Evolutionary conservation across 1,140 invertebrate species (phyloP), one percentile per base, ranked within the genome.

Genomic region (Apis laboriosa): DNA sequence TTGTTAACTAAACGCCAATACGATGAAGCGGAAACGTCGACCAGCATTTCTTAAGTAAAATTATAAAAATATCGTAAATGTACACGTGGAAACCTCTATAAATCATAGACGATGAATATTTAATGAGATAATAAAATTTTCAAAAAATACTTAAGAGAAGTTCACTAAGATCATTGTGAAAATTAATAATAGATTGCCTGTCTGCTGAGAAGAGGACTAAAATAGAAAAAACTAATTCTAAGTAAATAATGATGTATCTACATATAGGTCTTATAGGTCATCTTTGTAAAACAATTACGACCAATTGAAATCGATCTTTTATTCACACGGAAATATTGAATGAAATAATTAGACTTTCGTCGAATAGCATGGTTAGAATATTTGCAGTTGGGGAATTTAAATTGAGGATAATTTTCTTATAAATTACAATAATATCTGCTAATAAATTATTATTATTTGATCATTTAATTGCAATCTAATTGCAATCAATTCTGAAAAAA

Each of bases 191-290:
- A 13, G 21, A 80, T 72, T 66, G 17, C 9, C 15, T 79, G 7
- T 53, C 67, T 17, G 0, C 34, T 21, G 58, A 53, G 58, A 60
- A 43, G 28, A 63, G 21, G 28, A 28, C 34, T 19, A 15, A 2
- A 55, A 53, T 34, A 19, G 49, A 72, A 61, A 7, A 2, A 13
- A 2, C 0, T 24, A 24, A 61, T 60, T 12, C 1, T 82, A 76
- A 85, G 43, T 53, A 60, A 88, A 81, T 85, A 87, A 58, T 78
- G 83, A 13, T 87, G 53, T 87, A 75, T 75, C 75, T 74, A 78
- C 85, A 85, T 88, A 84, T 85, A 87, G 82, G 84, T 68, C 67
- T 17, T 72, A 77, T 84, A 77, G 60, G 0, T 61, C 12, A 60
- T 61, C 56, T 85, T 77, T 60, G 60, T 73, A 72, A 71, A 66